Evolutionary conservation across 2,888 invertebrate species (phyloP).

Genomic region (Ceraclea dissimilis): DNA sequence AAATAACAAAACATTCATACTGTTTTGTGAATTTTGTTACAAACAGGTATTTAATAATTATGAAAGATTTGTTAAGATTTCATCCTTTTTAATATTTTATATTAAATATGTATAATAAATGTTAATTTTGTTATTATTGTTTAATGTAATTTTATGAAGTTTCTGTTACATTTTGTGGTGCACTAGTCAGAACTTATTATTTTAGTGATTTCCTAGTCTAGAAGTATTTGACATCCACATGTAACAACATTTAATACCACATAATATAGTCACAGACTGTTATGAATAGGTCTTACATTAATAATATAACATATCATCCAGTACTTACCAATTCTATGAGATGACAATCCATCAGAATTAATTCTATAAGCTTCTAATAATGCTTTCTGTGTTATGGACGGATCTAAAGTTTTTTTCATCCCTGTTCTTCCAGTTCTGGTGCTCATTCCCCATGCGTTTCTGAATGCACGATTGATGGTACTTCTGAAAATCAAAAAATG

Average conservation of each 20-base stretch:
- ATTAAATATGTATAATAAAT: too few species aligned
- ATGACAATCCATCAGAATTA: slow-evolving; percentile 44
- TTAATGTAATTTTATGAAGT: too few species aligned
- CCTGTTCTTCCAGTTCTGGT: slow-evolving; percentile 60
- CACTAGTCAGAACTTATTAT: too few species aligned
- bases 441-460: slow-evolving; percentile 59
- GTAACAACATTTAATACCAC: too few species aligned
- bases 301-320: too few species aligned
- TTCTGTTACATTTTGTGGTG: too few species aligned
- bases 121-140: too few species aligned
- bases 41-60: not conserved
- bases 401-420: slow-evolving; percentile 56
- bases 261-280: too few species aligned
- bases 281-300: too few species aligned
- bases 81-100: not conserved
- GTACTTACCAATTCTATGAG: slow-evolving; percentile 28
- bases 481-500: slow-evolving; percentile 53
- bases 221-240: too few species aligned
- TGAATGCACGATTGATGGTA: slow-evolving; percentile 66
- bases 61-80: not conserved
- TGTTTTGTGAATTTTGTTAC: not conserved
- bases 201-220: too few species aligned
- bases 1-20: not conserved
- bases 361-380: slow-evolving; percentile 54
- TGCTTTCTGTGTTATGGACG: slow-evolving; percentile 64